Evolutionary conservation across 2,797 vertebrate species (phyloP).

Genomic region (Neoniphon sammara): DNA sequence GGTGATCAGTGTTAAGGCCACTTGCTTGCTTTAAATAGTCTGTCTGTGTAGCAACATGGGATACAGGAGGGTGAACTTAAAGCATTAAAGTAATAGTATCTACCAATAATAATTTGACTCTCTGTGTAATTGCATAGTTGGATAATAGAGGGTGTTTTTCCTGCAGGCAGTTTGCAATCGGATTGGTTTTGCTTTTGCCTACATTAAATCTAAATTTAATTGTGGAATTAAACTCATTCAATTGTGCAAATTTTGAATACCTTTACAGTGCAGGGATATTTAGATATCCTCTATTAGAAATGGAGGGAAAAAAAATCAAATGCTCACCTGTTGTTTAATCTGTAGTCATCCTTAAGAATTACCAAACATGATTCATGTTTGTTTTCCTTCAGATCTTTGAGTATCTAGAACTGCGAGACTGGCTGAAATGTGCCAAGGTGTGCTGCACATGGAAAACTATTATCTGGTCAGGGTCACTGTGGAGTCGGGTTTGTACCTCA

Average conservation of each 20-base stretch:
- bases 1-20: background rate
- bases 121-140: background rate
- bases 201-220: background rate
- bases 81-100: background rate
- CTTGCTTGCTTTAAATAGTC: background rate
- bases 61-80: too few relatives aligned
- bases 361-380: conserved; percentile 17
- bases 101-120: background rate
- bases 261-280: background rate
- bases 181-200: background rate
- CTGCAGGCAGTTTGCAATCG: background rate
- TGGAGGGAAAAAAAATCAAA: background rate
- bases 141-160: background rate
- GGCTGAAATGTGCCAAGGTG: conserved; percentile 76
- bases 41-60: too few relatives aligned
- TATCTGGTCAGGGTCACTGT: conserved; percentile 70
- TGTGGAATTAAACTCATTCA: background rate
- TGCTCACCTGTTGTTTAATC: background rate
- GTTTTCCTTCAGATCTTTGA: conserved; percentile 75
- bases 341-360: background rate
- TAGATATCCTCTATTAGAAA: too few relatives aligned
- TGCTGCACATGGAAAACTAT: conserved; percentile 77
- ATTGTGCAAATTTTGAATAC: background rate
- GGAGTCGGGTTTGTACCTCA: conserved; percentile 78
- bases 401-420: conserved; percentile 72